Evolutionary conservation across 2,888 invertebrate species (phyloP), one percentile per base, ranked within the genome.

Genomic region (Liopterus haemorrhoidalis): DNA sequence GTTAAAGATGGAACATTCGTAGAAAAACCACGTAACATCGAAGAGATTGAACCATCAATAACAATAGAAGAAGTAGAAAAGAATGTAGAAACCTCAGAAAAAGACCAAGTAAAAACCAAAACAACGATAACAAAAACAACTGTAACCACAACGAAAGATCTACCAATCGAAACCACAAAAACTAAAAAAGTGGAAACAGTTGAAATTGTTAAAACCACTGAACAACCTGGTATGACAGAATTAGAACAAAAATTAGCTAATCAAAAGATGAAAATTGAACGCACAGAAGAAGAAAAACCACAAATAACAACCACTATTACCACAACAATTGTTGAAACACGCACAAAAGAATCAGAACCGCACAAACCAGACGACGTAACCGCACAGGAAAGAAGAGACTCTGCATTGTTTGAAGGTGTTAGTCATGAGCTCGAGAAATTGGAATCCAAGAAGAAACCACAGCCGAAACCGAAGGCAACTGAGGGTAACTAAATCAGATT

Each of bases 41-140:
- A 70, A 42, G 71, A 72, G 30, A 42, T 50, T 37, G 48, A 53
- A 58, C 57, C 66, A 39, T 67, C 73, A 18, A 22, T 5, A 12
- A 45, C 9, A 27, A 45, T 39, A 15, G 39, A 38, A 25, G 39
- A 28, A 48, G 73, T 73, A 3, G 73, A 72, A 60, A 73, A 73
- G 63, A 73, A 72, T 74, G 30, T 72, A 72, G 54, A 72, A 71
- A 54, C 73, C 72, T 49, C 71, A 72, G 59, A 70, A 18, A 9
- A 12, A 33, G 20, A 33, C 33, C 33, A 9, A 20, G 20, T 21
- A 32, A 33, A 30, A 40, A 35, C 28, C 32, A 16, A 35, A 46
- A 22, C 5, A 28, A 28, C 36, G 35, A 18, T 32, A 15, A 37
- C 70, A 70, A 18, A 68, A 64, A 53, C 63, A 64, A 4, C 49